These are phyloP conservation scores for Euura lappo DNA, from an alignment of 1,140 invertebrate species.

Conservation along the genomic window DNA sequence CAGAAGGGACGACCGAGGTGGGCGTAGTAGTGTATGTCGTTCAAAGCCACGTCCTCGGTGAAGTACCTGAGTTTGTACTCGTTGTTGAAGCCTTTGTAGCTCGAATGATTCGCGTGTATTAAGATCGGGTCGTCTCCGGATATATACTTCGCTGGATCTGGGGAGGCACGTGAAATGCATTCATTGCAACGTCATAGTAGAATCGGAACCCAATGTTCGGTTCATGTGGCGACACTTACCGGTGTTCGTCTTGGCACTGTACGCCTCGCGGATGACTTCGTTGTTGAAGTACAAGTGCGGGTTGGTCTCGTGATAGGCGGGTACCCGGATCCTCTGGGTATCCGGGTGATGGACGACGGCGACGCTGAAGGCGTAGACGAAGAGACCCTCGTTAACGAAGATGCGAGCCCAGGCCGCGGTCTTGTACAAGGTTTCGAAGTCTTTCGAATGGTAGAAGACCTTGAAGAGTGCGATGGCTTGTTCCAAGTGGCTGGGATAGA, in stretches of 20 bases:
- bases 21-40: conserved; percentile 74
- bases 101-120: conserved; percentile 50
- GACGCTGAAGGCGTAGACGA: conserved; percentile 66
- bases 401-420: conserved; percentile 65
- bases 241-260: conserved; percentile 48
- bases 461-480: conserved; percentile 71
- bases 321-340: conserved; percentile 60
- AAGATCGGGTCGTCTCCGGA: conserved; percentile 40
- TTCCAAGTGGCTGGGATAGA: conserved; percentile 66
- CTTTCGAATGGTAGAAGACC: conserved; percentile 72
- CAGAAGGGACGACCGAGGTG: conserved; percentile 72
- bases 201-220: too few relatives aligned
- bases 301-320: conserved; percentile 72
- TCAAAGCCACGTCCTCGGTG: conserved; percentile 73
- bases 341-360: conserved; percentile 68
- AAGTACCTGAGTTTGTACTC: conserved; percentile 75
- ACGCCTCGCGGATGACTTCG: too few relatives aligned
- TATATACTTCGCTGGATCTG: neutral
- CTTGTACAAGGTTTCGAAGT: conserved; percentile 56
- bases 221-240: too few relatives aligned
- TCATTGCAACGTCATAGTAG: too few relatives aligned
- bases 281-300: conserved; percentile 47
- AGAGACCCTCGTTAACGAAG: conserved; percentile 69
- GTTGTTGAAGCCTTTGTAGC: conserved; percentile 42
- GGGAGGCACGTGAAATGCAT: too few relatives aligned